Evolutionary conservation across 2,888 invertebrate species (phyloP).

Genomic region (Corythucha ciliata): DNA sequence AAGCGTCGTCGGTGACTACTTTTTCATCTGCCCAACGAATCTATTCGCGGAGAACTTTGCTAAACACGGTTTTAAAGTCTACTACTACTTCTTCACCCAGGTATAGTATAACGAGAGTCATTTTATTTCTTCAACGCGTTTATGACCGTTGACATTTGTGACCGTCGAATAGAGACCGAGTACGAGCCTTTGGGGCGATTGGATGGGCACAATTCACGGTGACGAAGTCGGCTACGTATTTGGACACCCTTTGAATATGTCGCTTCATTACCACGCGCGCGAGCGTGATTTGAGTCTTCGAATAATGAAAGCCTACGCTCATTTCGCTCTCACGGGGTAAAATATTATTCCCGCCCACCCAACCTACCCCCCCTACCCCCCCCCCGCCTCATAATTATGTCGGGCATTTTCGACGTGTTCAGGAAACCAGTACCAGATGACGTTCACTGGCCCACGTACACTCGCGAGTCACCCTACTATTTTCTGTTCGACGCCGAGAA

Average conservation of each 20-base stretch:
- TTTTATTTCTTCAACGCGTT: neutral
- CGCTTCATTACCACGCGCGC: constrained; percentile 72
- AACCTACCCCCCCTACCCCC: neutral
- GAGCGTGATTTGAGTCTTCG: constrained; percentile 80
- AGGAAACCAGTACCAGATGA: constrained; percentile 50
- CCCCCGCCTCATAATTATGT: neutral
- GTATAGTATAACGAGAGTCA: constrained; percentile 45
- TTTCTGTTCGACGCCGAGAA: constrained; percentile 81
- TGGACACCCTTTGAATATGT: constrained; percentile 85
- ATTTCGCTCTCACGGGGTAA: constrained; percentile 91
- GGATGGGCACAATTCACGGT: constrained; percentile 99
- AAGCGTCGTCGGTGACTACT: constrained; percentile 86
- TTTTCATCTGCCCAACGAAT: constrained; percentile 89
- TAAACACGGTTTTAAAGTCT: constrained; percentile 71
- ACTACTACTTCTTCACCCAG: constrained; percentile 86
- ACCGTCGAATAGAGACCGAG: constrained; percentile 62
- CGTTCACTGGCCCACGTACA: constrained; percentile 80
- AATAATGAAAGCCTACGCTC: constrained; percentile 87
- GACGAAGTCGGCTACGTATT: constrained; percentile 98
- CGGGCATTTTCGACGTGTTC: constrained; percentile 28
- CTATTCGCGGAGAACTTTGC: constrained; percentile 78
- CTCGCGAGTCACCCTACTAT: constrained; percentile 74
- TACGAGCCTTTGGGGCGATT: constrained; percentile 91
- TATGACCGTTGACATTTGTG: neutral
- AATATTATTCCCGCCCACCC: constrained; percentile 38